phyloP scores from a whole-genome alignment of 2,113 vertebrate genomes.

The Nothobranchius furzeri region DNA sequence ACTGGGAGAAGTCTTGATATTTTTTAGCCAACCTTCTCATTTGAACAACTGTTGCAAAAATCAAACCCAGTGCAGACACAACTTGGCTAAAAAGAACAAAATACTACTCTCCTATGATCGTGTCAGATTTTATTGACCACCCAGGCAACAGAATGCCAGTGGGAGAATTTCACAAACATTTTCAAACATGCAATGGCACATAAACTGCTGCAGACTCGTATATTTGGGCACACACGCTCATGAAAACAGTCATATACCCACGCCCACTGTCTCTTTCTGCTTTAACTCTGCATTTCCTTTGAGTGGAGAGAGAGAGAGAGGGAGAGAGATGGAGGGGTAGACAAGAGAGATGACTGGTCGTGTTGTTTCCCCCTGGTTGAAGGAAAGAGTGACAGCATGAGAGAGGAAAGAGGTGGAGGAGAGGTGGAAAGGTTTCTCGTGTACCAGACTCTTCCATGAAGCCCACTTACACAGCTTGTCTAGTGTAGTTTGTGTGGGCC shows the following conservation, averaged over 20 bases:
- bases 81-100: slow-evolving; percentile 22
- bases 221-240: slow-evolving; percentile 55
- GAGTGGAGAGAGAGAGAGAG: slow-evolving; percentile 31
- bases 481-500: slow-evolving; percentile 45
- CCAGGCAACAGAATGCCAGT: slow-evolving; percentile 68
- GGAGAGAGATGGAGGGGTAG: slow-evolving; percentile 45
- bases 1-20: slow-evolving; percentile 13
- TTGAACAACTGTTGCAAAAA: slow-evolving; percentile 35
- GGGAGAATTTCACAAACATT: slow-evolving; percentile 65
- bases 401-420: slow-evolving; percentile 68
- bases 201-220: slow-evolving; percentile 47
- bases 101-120: slow-evolving; percentile 29
- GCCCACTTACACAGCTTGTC: slow-evolving; percentile 48
- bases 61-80: slow-evolving; percentile 35
- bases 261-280: slow-evolving; percentile 59
- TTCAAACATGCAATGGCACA: slow-evolving; percentile 41
- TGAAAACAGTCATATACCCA: slow-evolving; percentile 44
- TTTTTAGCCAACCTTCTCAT: slow-evolving; percentile 18
- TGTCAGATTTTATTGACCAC: slow-evolving; percentile 63
- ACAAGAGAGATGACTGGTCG: slow-evolving; percentile 59
- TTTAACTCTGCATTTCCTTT: slow-evolving; percentile 46
- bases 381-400: slow-evolving; percentile 70
- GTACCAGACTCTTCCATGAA: slow-evolving; percentile 51
- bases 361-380: slow-evolving; percentile 62
- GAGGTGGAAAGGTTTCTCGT: slow-evolving; percentile 56